A percentile compares a stretch with the other conserved stretches of the same genome.
These are phyloP conservation scores for Ochotona princeps DNA, from an alignment of 2,113 vertebrate genomes.

Conservation along the genomic window DNA sequence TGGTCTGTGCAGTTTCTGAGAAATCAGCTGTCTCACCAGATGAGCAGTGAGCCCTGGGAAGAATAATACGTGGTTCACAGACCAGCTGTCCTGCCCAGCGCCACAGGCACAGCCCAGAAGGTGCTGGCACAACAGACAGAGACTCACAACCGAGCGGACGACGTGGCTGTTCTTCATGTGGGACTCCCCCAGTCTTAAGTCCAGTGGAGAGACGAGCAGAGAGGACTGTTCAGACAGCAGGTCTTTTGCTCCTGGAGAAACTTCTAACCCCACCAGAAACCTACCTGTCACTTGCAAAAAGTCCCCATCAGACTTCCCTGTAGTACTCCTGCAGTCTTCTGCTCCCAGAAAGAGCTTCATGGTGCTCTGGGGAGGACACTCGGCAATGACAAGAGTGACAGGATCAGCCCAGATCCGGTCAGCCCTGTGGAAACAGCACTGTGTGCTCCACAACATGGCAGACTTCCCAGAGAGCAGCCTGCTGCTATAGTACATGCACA, in stretches of 20 bases:
- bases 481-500: not conserved
- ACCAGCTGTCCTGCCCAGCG: not conserved
- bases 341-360: conserved; percentile 22
- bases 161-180: conserved; percentile 20
- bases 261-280: conserved; percentile 26
- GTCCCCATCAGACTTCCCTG: conserved; percentile 65
- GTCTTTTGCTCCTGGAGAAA: conserved; percentile 14
- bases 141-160: not conserved
- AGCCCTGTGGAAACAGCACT: not conserved
- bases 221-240: not conserved
- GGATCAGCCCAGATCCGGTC: conserved; percentile 38
- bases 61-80: conserved; percentile 45
- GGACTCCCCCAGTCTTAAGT: conserved; percentile 33
- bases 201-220: conserved; percentile 25
- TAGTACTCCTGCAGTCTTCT: conserved; percentile 71
- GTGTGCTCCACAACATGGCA: not conserved
- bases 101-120: not conserved
- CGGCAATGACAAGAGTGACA: not conserved
- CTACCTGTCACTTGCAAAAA: conserved; percentile 48
- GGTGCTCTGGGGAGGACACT: not conserved
- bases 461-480: not conserved
- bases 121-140: not conserved
- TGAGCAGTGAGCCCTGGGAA: not conserved
- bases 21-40: conserved; percentile 40
- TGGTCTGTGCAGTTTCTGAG: conserved; percentile 5